phyloP scores from a whole-genome alignment of 2,888 invertebrate species.

The Pollenia angustigena region DNA sequence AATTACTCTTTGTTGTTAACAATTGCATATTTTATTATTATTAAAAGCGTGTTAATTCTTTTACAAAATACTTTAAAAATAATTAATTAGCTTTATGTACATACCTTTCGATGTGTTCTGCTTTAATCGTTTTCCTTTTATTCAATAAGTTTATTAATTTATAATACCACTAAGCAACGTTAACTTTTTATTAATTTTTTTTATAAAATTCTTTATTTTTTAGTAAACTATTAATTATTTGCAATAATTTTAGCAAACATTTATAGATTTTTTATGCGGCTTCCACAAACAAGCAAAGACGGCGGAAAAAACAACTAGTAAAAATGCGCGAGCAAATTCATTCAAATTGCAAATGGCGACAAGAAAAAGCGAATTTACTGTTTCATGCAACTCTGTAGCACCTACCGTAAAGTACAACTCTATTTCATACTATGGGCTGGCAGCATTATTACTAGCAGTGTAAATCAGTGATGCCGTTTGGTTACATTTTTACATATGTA shows the following conservation, averaged over 20 bases:
- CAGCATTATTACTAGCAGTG: background rate
- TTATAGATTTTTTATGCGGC: constrained; percentile 61
- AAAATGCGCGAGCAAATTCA: constrained; percentile 71
- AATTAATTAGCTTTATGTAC: constrained; percentile 25
- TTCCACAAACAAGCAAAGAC: constrained; percentile 70
- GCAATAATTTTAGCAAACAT: constrained; percentile 52
- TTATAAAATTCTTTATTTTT: constrained; percentile 13
- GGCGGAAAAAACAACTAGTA: constrained; percentile 73
- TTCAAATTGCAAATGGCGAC: constrained; percentile 75
- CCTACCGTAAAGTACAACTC: background rate
- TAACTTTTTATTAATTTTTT: constrained; percentile 1
- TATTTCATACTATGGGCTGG: background rate
- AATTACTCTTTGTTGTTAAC: background rate
- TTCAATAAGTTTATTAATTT: background rate
- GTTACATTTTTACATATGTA: no score
- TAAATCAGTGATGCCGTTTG: no score
- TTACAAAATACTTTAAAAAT: background rate
- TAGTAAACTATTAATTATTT: constrained; percentile 25
- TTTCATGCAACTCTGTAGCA: constrained; percentile 9
- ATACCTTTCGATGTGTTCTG: constrained; percentile 47
- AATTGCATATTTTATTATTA: constrained; percentile 4
- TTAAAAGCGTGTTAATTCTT: background rate
- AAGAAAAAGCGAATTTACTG: constrained; percentile 34
- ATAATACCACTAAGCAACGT: constrained; percentile 22
- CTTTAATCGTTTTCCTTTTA: background rate